phyloP scores from a whole-genome alignment of 2,113 vertebrate genomes.

The rat (Rattus norvegicus) region GRCr8 NC_086019.1:99208501-99209000 shows the following conservation, averaged over 20 bases:
- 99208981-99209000: background rate
- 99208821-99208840: background rate
- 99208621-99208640: no score
- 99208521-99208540: background rate
- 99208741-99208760: no score
- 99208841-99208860: background rate
- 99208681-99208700: background rate
- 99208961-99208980: fast-evolving
- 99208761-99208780: no score
- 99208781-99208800: no score
- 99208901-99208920: fast-evolving
- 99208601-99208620: no score
- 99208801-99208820: no score
- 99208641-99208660: background rate
- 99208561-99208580: background rate
- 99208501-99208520: no score
- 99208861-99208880: background rate
- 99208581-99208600: no score
- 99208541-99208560: background rate
- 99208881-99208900: fast-evolving
- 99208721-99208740: no score
- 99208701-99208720: no score
- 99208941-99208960: background rate
- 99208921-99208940: fast-evolving
- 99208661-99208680: background rate